A percentile compares a stretch with the other conserved stretches of the same genome.
Conservation (phyloP, 2,113 vertebrate species). For the Eretmochelys imbricata region DNA sequence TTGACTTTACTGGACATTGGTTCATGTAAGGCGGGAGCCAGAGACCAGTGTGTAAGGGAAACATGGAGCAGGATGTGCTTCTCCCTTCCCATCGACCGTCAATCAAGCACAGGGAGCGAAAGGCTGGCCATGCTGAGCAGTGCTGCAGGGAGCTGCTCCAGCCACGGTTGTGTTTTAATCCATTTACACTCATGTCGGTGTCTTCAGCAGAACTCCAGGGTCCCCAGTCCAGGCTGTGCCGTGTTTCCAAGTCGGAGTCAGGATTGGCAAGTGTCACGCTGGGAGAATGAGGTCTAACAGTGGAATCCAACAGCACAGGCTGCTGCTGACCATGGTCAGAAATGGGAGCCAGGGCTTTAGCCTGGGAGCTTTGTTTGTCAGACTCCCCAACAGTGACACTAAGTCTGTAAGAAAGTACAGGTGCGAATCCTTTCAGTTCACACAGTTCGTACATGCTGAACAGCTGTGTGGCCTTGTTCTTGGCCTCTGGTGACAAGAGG, state of each 20-base stretch:
- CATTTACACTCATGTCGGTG: background rate
- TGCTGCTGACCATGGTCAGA: accelerated
- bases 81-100: background rate
- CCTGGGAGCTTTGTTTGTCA: accelerated
- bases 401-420: background rate
- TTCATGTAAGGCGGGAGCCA: background rate
- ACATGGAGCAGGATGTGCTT: background rate
- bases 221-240: background rate
- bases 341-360: background rate
- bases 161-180: background rate
- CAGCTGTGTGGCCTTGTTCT: background rate
- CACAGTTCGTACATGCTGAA: background rate
- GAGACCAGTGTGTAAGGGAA: background rate
- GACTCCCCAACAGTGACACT: background rate
- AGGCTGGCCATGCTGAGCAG: accelerated
- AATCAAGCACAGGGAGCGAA: background rate
- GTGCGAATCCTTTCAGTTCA: background rate
- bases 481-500: conserved; percentile 44
- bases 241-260: background rate
- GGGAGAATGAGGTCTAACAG: accelerated
- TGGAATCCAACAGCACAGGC: accelerated
- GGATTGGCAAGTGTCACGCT: background rate
- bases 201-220: background rate
- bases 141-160: background rate
- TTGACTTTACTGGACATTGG: accelerated